A percentile compares a stretch with the other conserved stretches of the same genome.
These are phyloP conservation scores for Drosophila robusta DNA, from an alignment of 2,888 invertebrate genomes.

Conservation along the genomic window DNA sequence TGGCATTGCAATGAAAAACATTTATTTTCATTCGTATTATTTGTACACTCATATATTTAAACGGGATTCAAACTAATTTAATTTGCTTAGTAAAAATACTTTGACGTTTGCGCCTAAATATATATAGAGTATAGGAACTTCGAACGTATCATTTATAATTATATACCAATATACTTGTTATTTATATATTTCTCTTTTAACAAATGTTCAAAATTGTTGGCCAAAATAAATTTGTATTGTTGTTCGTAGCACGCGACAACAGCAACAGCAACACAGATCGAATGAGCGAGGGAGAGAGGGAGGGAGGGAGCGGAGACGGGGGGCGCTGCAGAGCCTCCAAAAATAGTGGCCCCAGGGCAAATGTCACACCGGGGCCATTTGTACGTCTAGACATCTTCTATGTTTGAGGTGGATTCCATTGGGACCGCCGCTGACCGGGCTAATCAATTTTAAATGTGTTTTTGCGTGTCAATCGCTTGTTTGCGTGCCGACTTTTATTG, in stretches of 20 bases:
- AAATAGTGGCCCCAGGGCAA: constrained; percentile 60
- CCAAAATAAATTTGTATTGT: constrained; percentile 57
- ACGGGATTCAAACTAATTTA: no score
- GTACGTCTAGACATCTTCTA: constrained; percentile 74
- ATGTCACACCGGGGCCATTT: constrained; percentile 71
- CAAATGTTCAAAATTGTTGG: constrained; percentile 68
- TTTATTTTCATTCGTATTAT: no score
- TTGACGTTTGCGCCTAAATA: no score
- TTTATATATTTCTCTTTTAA: constrained; percentile 59
- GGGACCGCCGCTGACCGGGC: constrained; percentile 46
- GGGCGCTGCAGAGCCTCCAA: constrained; percentile 12
- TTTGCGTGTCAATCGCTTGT: constrained; percentile 81
- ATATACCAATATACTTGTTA: constrained; percentile 25
- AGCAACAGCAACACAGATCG: constrained; percentile 15
- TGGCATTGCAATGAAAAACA: no score
- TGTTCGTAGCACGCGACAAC: constrained; percentile 75
- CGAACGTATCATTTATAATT: background rate
- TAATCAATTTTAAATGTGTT: constrained; percentile 81
- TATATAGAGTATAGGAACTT: constrained; percentile 15
- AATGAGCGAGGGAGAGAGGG: background rate
- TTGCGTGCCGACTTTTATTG: constrained; percentile 79
- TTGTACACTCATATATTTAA: no score
- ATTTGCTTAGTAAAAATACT: no score
- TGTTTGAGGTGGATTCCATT: constrained; percentile 41
- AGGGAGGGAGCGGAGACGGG: background rate